These are phyloP conservation scores for Pygmarrhopalites habei DNA, from an alignment of 1,140 invertebrate genomes.

Conservation along the genomic window DNA sequence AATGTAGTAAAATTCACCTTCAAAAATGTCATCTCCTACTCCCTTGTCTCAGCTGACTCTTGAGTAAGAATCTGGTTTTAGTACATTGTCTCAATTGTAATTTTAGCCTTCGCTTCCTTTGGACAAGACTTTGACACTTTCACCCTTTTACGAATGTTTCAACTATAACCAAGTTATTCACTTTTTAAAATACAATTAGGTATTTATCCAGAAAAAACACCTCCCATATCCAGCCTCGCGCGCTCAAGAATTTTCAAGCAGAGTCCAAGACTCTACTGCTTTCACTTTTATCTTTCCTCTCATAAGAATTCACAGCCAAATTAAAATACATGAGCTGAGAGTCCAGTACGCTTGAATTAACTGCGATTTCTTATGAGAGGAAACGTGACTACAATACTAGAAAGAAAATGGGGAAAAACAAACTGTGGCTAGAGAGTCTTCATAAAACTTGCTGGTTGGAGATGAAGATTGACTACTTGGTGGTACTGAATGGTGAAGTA, in stretches of 20 bases:
- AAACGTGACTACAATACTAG: not conserved
- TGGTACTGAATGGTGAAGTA: constrained; percentile 39
- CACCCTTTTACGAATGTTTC: too few species aligned
- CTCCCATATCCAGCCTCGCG: too few species aligned
- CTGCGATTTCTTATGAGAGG: not conserved
- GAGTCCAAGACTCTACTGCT: not conserved
- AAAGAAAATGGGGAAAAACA: not conserved
- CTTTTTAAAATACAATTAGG: too few species aligned
- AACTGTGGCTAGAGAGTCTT: not conserved
- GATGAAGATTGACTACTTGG: constrained; percentile 1
- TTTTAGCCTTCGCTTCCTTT: too few species aligned
- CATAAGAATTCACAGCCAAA: not conserved
- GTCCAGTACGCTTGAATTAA: not conserved
- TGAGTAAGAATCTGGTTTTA: too few species aligned
- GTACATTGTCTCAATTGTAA: too few species aligned
- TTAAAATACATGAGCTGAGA: not conserved
- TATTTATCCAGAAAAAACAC: too few species aligned
- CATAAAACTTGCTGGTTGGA: constrained; percentile 21
- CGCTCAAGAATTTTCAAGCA: not conserved
- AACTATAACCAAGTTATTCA: too few species aligned
- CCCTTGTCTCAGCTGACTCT: too few species aligned
- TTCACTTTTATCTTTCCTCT: not conserved
- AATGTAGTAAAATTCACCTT: too few species aligned
- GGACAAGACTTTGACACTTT: too few species aligned
- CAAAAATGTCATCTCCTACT: too few species aligned